phyloP scores from a whole-genome alignment of 2,797 vertebrate species.

The Enteromius afrohamiltoni region DNA sequence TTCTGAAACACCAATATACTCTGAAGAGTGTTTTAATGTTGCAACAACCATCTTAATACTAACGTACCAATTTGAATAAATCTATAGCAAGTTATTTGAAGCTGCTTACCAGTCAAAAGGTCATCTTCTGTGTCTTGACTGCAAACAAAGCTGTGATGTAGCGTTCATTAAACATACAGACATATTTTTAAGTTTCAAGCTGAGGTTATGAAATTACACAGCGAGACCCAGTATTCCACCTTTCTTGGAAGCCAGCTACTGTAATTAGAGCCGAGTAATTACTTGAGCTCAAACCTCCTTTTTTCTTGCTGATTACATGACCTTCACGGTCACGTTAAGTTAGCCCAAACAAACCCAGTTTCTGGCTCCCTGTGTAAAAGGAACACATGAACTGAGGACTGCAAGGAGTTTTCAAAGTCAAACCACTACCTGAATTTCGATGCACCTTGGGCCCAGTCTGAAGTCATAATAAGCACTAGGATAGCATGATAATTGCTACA shows the following conservation, averaged over 20 bases:
- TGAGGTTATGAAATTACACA: neutral
- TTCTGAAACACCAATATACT: neutral
- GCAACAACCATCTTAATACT: neutral
- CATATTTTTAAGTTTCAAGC: neutral
- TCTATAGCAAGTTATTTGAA: neutral
- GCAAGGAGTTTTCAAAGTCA: slow-evolving; percentile 62
- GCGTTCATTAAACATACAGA: neutral
- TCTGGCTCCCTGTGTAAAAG: slow-evolving; percentile 23
- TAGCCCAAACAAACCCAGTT: slow-evolving; percentile 36
- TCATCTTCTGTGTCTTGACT: slow-evolving; percentile 15
- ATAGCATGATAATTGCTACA: slow-evolving; percentile 51
- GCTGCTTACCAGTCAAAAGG: slow-evolving; percentile 5
- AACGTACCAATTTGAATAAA: neutral
- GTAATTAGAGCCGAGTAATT: slow-evolving; percentile 45
- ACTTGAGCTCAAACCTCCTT: slow-evolving; percentile 32
- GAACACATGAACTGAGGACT: slow-evolving; percentile 9
- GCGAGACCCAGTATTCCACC: slow-evolving; percentile 23
- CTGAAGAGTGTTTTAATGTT: neutral
- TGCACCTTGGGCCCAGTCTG: slow-evolving; percentile 47
- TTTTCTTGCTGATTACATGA: slow-evolving; percentile 44
- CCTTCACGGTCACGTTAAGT: slow-evolving; percentile 32
- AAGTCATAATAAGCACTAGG: slow-evolving; percentile 41
- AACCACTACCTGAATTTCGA: slow-evolving; percentile 41
- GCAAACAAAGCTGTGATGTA: neutral
- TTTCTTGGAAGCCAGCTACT: slow-evolving; percentile 21